A percentile compares a stretch with the other conserved stretches of the same genome.
Evolutionary conservation across 2,113 vertebrate genomes (phyloP).

Genomic region (Chloropsis hardwickii): DNA sequence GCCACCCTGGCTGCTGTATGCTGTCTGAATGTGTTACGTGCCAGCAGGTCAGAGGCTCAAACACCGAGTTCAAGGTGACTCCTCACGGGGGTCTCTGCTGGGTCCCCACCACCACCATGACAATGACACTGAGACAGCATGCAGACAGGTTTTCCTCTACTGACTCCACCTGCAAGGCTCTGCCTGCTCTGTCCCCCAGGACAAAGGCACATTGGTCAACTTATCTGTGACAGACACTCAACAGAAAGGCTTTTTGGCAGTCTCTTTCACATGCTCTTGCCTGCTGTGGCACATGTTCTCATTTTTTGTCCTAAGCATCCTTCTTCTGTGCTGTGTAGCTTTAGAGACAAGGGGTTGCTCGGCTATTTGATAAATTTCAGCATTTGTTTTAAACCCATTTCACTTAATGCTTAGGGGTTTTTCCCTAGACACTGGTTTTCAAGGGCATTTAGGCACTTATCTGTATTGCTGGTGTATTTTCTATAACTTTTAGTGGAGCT

Average conservation of each 20-base stretch:
- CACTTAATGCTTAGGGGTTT: background rate
- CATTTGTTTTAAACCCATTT: background rate
- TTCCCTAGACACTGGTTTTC: background rate
- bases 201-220: background rate
- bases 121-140: background rate
- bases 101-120: background rate
- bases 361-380: background rate
- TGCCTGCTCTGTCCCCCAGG: background rate
- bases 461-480: background rate
- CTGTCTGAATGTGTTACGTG: background rate
- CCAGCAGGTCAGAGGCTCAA: background rate
- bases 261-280: background rate
- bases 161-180: background rate
- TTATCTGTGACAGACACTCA: background rate
- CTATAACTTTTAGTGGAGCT: slow-evolving; percentile 8
- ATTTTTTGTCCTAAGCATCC: background rate
- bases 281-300: background rate
- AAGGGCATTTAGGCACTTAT: background rate
- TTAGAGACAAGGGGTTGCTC: background rate
- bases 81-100: background rate
- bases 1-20: background rate
- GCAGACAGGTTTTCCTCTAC: background rate
- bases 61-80: fast-evolving
- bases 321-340: background rate
- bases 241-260: background rate